Evolutionary conservation across 1,140 invertebrate genomes (phyloP), one percentile per base, ranked within the genome.

Genomic region (Harlomillsia oculata): DNA sequence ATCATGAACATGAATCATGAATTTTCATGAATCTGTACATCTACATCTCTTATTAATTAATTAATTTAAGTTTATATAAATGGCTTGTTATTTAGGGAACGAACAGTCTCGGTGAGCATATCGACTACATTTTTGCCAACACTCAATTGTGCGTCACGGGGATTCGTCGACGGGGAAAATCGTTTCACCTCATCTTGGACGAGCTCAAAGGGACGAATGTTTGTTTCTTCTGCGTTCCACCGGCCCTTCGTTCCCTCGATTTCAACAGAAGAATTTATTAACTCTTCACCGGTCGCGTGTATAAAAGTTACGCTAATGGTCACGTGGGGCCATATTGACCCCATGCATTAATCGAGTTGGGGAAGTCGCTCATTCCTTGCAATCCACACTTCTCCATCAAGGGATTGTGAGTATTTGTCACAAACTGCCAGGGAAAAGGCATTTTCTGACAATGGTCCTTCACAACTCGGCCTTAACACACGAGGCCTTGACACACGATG

Each of bases 391-490:
- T 90, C 90, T 96, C 74, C 84, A 87, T 68, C 81, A 87, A 69
- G 94, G 94, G 5, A 84, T 83, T 6, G 91, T 94, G 81, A 86
- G 96, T 80, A 83, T 97, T 26, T 91, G 89, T n/a, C 90, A 96
- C 67, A 85, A 90, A 1, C 73, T 89, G 56, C 76, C 80, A 40
- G 74, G 78, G 45, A 72, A 80, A 58, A 84, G 87, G 0, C 89
- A 97, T 71, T 97, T 97, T 74, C 96, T 97, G 76, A 78, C 93
- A 36, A 79, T 97, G 43, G 89, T 95, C 5, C 78, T 97, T 62
- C 87, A 89, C 71, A 95, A 88, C 67, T 96, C 89, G 4, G 82
- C 80, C 13, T 69, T 90, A 5, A 83, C 80, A 16, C 76, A 81
- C 59, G 73, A 77, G n/a, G n/a, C n/a, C n/a, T n/a, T n/a, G n/a